A percentile compares a stretch with the other conserved stretches of the same genome.
These are phyloP conservation scores for Idaea dimidiata DNA, from an alignment of 2,888 invertebrate species.

Conservation along the genomic window DNA sequence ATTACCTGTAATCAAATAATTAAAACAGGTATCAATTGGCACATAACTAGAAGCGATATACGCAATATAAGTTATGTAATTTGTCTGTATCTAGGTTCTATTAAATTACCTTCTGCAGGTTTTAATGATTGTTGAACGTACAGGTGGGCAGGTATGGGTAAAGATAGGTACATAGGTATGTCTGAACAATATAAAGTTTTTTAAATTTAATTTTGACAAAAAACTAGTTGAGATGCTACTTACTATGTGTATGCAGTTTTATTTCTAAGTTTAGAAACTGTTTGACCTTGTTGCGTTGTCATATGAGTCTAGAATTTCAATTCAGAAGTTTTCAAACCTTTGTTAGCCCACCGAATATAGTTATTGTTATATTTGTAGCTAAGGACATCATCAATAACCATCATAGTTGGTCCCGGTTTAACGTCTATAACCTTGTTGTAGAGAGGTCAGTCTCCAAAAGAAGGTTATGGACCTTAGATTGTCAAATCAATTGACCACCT, in stretches of 20 bases:
- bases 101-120: neutral
- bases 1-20: neutral
- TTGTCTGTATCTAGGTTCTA: neutral
- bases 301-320: too few species aligned
- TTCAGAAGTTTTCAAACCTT: neutral
- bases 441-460: neutral
- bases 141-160: too few species aligned
- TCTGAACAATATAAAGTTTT: too few species aligned
- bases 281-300: too few species aligned
- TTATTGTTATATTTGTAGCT: neutral
- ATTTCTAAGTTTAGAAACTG: too few species aligned
- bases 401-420: neutral
- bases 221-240: too few species aligned
- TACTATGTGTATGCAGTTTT: too few species aligned
- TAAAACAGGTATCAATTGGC: neutral
- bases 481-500: neutral
- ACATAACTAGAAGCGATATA: neutral
- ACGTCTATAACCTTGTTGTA: neutral
- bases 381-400: neutral
- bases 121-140: neutral
- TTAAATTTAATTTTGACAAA: too few species aligned
- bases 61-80: neutral
- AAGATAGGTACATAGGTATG: too few species aligned
- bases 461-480: neutral
- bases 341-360: neutral